phyloP scores from a whole-genome alignment of 2,113 vertebrate genomes.

The Poeciliopsis turrubarensis region DNA sequence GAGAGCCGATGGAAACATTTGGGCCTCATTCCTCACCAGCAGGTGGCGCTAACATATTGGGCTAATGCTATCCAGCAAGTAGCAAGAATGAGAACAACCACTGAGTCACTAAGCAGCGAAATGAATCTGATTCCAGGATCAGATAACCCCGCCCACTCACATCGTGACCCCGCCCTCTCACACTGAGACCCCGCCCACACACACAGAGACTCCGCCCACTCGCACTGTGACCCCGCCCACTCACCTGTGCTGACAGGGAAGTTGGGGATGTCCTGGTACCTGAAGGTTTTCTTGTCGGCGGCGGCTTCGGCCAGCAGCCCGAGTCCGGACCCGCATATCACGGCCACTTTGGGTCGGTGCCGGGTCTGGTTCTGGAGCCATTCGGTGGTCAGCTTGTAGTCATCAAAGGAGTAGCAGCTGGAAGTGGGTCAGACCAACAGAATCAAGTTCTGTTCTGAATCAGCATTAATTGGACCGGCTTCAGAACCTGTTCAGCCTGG shows the following conservation, averaged over 20 bases:
- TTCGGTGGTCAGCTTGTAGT: constrained; percentile 73
- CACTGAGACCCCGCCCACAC: not conserved
- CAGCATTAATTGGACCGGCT: not conserved
- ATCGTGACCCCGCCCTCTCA: too few species aligned
- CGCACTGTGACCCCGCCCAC: not conserved
- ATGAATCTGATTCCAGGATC: too few species aligned
- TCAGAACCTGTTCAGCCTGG: too few species aligned
- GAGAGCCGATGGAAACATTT: too few species aligned
- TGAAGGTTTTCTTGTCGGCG: constrained; percentile 67
- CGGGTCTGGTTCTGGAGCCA: constrained; percentile 73
- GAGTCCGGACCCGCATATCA: constrained; percentile 78
- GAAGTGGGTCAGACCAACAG: not conserved
- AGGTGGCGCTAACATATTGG: too few species aligned
- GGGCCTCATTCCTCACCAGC: too few species aligned
- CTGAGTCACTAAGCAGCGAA: too few species aligned
- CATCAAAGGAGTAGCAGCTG: constrained; percentile 77
- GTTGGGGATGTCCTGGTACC: constrained; percentile 78
- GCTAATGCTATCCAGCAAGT: too few species aligned
- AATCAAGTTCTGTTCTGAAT: not conserved
- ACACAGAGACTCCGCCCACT: constrained; percentile 41
- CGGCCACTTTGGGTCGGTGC: constrained; percentile 71
- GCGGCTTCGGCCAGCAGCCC: constrained; percentile 68
- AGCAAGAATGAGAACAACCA: too few species aligned
- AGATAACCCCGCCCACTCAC: too few species aligned
- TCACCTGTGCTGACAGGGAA: constrained; percentile 80